A percentile compares a stretch with the other conserved stretches of the same genome.
Conservation (phyloP, 1,140 invertebrate species). For the Colletes latitarsis region DNA sequence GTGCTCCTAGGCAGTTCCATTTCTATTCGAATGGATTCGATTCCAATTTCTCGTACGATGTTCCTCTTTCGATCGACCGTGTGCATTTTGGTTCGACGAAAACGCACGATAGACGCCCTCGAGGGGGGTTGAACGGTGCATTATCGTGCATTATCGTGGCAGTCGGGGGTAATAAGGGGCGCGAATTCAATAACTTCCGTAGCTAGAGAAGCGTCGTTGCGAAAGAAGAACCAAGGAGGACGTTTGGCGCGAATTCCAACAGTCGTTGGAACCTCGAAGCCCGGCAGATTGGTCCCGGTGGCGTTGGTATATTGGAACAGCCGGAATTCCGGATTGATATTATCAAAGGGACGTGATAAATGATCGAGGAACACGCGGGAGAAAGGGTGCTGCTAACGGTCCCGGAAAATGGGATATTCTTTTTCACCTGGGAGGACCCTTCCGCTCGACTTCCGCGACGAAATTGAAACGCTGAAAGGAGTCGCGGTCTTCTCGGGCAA, state of each 20-base stretch:
- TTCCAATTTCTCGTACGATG: too few relatives aligned
- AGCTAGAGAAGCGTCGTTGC: background rate
- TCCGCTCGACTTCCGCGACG: background rate
- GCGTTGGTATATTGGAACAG: background rate
- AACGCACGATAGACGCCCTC: too few relatives aligned
- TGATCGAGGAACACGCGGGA: background rate
- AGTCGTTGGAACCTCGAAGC: background rate
- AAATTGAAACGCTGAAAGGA: background rate
- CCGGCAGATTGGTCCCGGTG: background rate
- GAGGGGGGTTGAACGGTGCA: too few relatives aligned
- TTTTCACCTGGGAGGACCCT: background rate
- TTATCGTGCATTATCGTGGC: too few relatives aligned
- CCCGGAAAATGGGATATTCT: background rate
- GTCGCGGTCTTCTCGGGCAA: background rate
- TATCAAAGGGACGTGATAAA: constrained; percentile 6
- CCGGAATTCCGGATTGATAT: constrained; percentile 5
- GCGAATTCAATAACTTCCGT: constrained; percentile 32
- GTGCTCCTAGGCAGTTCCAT: too few relatives aligned
- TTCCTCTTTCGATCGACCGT: too few relatives aligned
- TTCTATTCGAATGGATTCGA: too few relatives aligned
- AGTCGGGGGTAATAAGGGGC: constrained; percentile 30
- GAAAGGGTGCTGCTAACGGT: too few relatives aligned
- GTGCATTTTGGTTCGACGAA: too few relatives aligned
- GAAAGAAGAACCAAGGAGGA: constrained; percentile 15
- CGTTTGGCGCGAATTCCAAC: constrained; percentile 23